Evolutionary conservation across 2,113 vertebrate species (phyloP).

Genomic region (Eptesicus fuscus): DNA sequence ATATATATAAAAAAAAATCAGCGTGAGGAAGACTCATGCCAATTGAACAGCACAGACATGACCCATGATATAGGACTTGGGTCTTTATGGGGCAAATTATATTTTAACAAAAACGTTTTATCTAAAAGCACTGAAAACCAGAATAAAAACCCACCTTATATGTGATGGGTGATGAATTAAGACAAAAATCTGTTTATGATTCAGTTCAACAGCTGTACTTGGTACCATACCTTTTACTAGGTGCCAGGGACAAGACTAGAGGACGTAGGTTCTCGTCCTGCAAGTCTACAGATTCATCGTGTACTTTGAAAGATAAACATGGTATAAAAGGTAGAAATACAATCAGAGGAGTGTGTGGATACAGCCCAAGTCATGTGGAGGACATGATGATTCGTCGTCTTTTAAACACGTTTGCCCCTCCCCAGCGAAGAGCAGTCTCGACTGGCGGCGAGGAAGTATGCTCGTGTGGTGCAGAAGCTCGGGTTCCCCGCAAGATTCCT

Average conservation of each 20-base stretch:
- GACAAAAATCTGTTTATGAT: not conserved
- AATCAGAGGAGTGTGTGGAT: not conserved
- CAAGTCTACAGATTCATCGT: not conserved
- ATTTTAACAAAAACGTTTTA: not conserved
- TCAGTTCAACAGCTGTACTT: not conserved
- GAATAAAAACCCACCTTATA: not conserved
- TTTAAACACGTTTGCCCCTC: not conserved
- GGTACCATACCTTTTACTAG: not conserved
- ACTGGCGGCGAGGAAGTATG: conserved; percentile 95
- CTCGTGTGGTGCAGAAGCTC: conserved; percentile 95
- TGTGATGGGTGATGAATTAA: not conserved
- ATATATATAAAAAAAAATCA: too few species aligned
- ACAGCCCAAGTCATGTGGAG: not conserved
- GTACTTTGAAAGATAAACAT: not conserved
- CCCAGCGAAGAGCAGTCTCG: conserved; percentile 94
- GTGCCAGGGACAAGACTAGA: not conserved
- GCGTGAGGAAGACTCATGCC: not conserved
- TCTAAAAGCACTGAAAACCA: not conserved
- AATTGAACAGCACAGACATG: not conserved
- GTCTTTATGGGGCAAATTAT: not conserved
- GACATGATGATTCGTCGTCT: not conserved
- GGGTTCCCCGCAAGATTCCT: conserved; percentile 96
- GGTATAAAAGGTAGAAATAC: not conserved
- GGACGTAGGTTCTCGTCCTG: not conserved
- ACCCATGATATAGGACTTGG: not conserved